Conservation (phyloP, 1,140 invertebrate species). For the Drosophila saltans region DNA sequence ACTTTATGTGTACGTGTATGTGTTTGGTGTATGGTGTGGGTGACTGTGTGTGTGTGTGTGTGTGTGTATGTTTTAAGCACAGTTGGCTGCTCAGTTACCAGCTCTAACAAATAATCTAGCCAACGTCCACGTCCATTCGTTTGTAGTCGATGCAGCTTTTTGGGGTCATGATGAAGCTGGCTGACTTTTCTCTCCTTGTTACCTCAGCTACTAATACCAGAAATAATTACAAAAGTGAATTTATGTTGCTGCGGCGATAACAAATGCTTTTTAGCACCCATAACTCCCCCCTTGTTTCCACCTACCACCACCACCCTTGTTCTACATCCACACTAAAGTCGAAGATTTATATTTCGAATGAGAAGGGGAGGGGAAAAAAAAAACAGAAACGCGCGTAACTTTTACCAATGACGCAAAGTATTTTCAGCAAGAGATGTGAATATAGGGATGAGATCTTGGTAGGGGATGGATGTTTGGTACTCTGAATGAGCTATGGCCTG, state of each 20-base stretch:
- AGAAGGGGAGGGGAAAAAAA: not conserved
- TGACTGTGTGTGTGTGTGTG: conserved; percentile 33
- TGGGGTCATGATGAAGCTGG: conserved; percentile 57
- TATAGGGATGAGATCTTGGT: conserved; percentile 21
- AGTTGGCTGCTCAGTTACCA: conserved; percentile 56
- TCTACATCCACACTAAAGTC: conserved; percentile 45
- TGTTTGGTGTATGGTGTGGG: conserved; percentile 9
- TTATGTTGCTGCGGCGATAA: conserved; percentile 76
- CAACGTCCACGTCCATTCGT: conserved; percentile 64
- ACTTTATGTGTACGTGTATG: too few relatives aligned
- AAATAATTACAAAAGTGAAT: conserved; percentile 81
- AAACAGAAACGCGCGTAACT: conserved; percentile 63
- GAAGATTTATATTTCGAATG: conserved; percentile 66
- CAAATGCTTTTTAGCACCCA: conserved; percentile 75
- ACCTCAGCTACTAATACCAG: conserved; percentile 80
- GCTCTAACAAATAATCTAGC: conserved; percentile 71
- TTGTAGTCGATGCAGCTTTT: conserved; percentile 35
- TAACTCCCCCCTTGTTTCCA: not conserved
- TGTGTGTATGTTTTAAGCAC: conserved; percentile 54
- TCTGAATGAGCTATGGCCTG: conserved; percentile 64
- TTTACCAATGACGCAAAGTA: conserved; percentile 70
- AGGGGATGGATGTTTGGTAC: conserved; percentile 30
- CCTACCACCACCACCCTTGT: not conserved
- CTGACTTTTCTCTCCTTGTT: conserved; percentile 66
- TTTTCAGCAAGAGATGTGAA: conserved; percentile 46